Evolutionary conservation across 2,113 vertebrate genomes (phyloP).

Genomic region (Perca fluviatilis): DNA sequence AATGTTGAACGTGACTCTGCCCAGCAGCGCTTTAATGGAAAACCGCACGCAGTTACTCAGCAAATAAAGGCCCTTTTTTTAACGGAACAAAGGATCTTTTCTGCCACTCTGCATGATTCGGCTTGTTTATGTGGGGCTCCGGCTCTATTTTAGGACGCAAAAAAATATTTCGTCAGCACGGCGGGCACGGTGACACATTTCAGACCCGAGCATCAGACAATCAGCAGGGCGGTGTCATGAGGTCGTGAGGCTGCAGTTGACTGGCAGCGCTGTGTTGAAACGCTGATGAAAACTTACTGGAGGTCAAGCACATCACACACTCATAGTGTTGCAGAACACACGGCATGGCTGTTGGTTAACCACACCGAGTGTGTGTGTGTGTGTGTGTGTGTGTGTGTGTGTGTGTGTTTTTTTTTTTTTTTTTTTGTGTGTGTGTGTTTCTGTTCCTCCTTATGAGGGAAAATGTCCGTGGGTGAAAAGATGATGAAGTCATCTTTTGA

Average conservation of each 20-base stretch:
- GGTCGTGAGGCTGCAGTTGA: conserved; percentile 27
- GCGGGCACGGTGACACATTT: background rate
- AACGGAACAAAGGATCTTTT: conserved; percentile 46
- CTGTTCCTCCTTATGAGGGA: conserved; percentile 17
- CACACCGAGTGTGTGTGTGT: background rate
- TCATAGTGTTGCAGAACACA: conserved; percentile 15
- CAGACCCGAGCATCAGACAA: background rate
- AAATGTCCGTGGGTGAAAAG: background rate
- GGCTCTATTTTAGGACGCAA: conserved; percentile 4
- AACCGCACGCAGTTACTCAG: conserved; percentile 40
- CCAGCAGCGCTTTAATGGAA: conserved; percentile 1
- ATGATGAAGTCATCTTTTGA: conserved; percentile 61
- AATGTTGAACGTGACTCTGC: conserved; percentile 20
- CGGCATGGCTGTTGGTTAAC: conserved; percentile 21
- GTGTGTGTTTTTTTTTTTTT: no score
- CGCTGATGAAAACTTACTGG: background rate
- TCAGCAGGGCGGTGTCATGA: background rate
- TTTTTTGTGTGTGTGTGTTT: background rate
- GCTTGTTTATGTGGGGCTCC: background rate
- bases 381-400: background rate
- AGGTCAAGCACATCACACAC: conserved; percentile 22
- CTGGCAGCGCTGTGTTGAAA: conserved; percentile 24
- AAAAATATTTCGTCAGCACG: conserved; percentile 15
- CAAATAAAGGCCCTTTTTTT: conserved; percentile 23
- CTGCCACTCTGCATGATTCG: background rate